Evolutionary conservation across 2,888 invertebrate species (phyloP).

Genomic region (Plebejus argus): DNA sequence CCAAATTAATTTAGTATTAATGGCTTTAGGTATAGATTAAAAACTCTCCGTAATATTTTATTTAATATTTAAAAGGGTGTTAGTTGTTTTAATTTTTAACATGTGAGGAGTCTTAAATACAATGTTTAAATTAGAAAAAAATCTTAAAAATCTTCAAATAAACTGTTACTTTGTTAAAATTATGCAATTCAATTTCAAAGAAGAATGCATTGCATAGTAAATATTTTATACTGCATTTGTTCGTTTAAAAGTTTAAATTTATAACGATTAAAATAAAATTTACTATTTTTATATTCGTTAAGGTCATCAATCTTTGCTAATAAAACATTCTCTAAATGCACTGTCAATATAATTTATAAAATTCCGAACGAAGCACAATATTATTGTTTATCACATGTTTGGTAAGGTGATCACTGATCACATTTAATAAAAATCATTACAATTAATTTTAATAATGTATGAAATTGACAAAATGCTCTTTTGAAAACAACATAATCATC

Average conservation of each 20-base stretch:
- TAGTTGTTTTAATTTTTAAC: not conserved
- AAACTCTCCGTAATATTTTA: not conserved
- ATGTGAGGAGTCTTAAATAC: not conserved
- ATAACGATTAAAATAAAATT: no score
- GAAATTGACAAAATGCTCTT: constrained; percentile 29
- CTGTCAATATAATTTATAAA: not conserved
- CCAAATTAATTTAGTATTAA: constrained; percentile 30
- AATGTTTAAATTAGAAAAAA: not conserved
- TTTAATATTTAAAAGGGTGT: not conserved
- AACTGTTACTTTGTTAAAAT: no score
- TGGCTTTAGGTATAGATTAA: not conserved
- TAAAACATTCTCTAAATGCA: not conserved
- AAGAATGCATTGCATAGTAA: no score
- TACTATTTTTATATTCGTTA: not conserved
- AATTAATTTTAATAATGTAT: constrained; percentile 23
- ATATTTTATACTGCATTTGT: no score
- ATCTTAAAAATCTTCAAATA: not conserved
- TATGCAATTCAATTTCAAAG: no score
- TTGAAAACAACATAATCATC: not conserved
- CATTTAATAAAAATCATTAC: not conserved
- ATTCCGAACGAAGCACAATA: not conserved
- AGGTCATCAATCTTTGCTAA: not conserved
- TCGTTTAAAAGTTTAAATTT: no score
- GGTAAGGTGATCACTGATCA: no score
- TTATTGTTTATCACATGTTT: not conserved